These are phyloP conservation scores for Sarcophaga rosellei DNA, from an alignment of 2,888 invertebrate species.

Conservation along the genomic window DNA sequence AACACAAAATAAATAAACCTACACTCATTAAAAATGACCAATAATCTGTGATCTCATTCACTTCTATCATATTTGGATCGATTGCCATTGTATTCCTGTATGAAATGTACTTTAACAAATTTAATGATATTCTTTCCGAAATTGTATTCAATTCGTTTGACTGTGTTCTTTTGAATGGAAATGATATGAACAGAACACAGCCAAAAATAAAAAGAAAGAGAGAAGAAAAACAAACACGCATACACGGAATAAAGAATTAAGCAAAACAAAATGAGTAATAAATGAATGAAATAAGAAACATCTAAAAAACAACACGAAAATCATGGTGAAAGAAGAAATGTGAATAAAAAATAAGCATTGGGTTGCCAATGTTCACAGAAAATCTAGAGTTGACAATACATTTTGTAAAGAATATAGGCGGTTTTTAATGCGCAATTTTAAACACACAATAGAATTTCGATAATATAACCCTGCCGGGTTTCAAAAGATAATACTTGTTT, in stretches of 20 bases:
- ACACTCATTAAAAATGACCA: slow-evolving; percentile 90
- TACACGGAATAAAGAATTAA: slow-evolving; percentile 4
- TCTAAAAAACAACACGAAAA: not conserved
- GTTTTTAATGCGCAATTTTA: not conserved
- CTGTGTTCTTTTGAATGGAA: slow-evolving; percentile 12
- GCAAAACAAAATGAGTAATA: slow-evolving; percentile 10
- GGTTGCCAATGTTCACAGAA: not conserved
- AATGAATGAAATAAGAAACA: not conserved
- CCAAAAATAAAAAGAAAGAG: not conserved
- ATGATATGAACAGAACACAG: not conserved
- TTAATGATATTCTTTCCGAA: slow-evolving; percentile 2
- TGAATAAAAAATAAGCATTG: not conserved
- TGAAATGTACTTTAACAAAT: not conserved
- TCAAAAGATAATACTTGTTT: no score
- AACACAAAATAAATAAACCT: slow-evolving; percentile 79
- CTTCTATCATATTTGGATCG: slow-evolving; percentile 86
- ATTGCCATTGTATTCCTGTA: slow-evolving; percentile 73
- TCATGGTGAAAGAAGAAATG: not conserved
- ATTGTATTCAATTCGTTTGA: not conserved
- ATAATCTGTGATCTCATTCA: slow-evolving; percentile 88
- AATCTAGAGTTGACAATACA: not conserved
- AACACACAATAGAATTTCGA: not conserved
- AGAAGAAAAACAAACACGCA: slow-evolving; percentile 14
- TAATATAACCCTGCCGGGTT: no score
- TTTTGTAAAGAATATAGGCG: not conserved